These are phyloP conservation scores for Cremastinae sp. DNA, from an alignment of 2,888 invertebrate species.

Conservation along the genomic window DNA sequence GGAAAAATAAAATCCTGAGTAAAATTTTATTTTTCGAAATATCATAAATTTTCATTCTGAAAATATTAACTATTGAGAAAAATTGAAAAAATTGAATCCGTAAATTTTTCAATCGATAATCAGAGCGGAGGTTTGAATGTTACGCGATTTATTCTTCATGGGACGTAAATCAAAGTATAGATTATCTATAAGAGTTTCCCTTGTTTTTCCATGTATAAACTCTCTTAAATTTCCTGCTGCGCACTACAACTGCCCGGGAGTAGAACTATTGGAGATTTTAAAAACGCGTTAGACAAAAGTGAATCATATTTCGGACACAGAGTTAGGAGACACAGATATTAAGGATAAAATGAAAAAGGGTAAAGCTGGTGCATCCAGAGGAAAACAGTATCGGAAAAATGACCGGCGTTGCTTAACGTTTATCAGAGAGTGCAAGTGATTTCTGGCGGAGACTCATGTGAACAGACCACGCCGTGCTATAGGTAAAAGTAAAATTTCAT, in stretches of 20 bases:
- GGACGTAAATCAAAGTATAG: not conserved
- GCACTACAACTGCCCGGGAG: not conserved
- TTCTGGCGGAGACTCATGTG: constrained; percentile 39
- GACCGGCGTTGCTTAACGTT: constrained; percentile 53
- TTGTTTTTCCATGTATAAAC: not conserved
- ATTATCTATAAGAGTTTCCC: not conserved
- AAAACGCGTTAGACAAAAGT: constrained; percentile 18
- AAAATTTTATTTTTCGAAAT: too few relatives aligned
- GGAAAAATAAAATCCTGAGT: too few relatives aligned
- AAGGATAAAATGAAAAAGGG: constrained; percentile 47
- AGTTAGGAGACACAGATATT: constrained; percentile 15
- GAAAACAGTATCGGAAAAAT: constrained; percentile 53
- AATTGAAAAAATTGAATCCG: too few relatives aligned
- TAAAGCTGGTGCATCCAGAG: constrained; percentile 21
- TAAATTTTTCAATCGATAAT: too few relatives aligned
- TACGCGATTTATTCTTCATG: too few relatives aligned
- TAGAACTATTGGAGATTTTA: constrained; percentile 15
- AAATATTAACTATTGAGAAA: too few relatives aligned
- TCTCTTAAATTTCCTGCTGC: not conserved
- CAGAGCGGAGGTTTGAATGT: too few relatives aligned
- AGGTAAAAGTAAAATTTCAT: too few relatives aligned
- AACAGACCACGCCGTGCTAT: too few relatives aligned
- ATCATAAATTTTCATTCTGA: too few relatives aligned
- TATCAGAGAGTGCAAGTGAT: constrained; percentile 61
- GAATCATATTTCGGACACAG: constrained; percentile 31